phyloP scores from a whole-genome alignment of 1,140 invertebrate species.

The Steinernema feltiae region DNA sequence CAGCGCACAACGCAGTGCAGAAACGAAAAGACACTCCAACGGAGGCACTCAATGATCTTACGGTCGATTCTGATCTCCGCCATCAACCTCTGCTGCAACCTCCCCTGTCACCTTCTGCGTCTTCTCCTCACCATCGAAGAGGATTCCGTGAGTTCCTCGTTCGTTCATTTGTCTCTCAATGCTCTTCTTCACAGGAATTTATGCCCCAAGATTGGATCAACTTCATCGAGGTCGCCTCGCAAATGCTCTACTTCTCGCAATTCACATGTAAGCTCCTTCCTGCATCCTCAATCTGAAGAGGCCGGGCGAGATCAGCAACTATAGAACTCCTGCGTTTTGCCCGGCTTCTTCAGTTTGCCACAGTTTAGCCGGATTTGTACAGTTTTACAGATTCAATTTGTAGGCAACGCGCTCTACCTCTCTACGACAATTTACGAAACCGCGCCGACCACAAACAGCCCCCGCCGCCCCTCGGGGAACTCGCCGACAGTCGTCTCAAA shows the following conservation, averaged over 20 bases:
- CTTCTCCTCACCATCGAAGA: slow-evolving; percentile 44
- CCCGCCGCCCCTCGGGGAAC: neutral
- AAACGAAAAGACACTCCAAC: neutral
- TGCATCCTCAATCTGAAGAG: no score
- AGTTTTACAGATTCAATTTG: no score
- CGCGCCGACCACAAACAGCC: neutral
- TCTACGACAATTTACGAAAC: slow-evolving; percentile 53
- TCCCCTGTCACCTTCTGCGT: slow-evolving; percentile 48
- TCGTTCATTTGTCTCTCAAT: neutral
- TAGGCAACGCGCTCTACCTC: slow-evolving; percentile 51
- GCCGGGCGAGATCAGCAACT: no score
- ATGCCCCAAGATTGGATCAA: slow-evolving; percentile 36
- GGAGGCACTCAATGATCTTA: slow-evolving; percentile 49
- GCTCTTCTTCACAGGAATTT: slow-evolving; percentile 20
- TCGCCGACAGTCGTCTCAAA: neutral
- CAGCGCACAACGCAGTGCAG: neutral
- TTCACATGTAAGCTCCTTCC: no score
- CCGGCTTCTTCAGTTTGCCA: no score
- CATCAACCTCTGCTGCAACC: slow-evolving; percentile 50
- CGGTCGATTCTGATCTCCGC: slow-evolving; percentile 51
- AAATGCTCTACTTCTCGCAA: slow-evolving; percentile 51
- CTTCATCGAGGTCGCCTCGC: slow-evolving; percentile 36
- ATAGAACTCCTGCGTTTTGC: no score
- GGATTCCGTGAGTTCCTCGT: neutral
- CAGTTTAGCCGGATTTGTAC: no score